Evolutionary conservation across 2,888 invertebrate genomes (phyloP).

Genomic region (Flexamia atlantica): DNA sequence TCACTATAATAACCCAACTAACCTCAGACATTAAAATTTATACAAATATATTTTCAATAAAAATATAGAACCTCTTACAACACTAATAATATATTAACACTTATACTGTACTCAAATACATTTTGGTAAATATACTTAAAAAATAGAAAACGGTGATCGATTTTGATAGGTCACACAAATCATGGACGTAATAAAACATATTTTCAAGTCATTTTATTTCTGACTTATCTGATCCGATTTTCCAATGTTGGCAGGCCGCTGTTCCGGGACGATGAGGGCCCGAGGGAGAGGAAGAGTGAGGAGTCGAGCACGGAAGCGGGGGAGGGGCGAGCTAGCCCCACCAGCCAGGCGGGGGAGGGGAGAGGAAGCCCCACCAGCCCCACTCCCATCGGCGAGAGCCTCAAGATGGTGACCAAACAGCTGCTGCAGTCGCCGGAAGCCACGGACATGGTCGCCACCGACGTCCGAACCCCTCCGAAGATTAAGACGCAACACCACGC

Average conservation of each 20-base stretch:
- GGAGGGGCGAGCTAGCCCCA: slow-evolving; percentile 60
- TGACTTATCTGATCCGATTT: background rate
- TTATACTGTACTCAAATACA: too few relatives aligned
- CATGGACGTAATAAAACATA: too few relatives aligned
- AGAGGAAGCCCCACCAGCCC: slow-evolving; percentile 65
- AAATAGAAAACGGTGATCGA: too few relatives aligned
- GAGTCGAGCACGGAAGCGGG: slow-evolving; percentile 58
- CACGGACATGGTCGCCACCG: slow-evolving; percentile 76
- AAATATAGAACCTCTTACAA: too few relatives aligned
- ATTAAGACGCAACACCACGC: slow-evolving; percentile 77
- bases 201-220: too few relatives aligned
- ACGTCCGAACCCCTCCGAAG: slow-evolving; percentile 81
- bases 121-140: too few relatives aligned
- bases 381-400: slow-evolving; percentile 77
- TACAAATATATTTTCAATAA: too few relatives aligned
- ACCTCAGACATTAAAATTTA: too few relatives aligned
- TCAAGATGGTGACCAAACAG: slow-evolving; percentile 79
- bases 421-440: slow-evolving; percentile 75
- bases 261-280: slow-evolving; percentile 60
- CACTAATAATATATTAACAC: too few relatives aligned
- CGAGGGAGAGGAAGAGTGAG: slow-evolving; percentile 68
- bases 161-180: too few relatives aligned
- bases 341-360: slow-evolving; percentile 62
- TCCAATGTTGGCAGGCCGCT: slow-evolving; percentile 59
- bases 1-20: too few relatives aligned